A percentile compares a stretch with the other conserved stretches of the same genome.
These are phyloP conservation scores for Heteropelma amictum DNA, from an alignment of 2,888 invertebrate genomes.

Conservation along the genomic window DNA sequence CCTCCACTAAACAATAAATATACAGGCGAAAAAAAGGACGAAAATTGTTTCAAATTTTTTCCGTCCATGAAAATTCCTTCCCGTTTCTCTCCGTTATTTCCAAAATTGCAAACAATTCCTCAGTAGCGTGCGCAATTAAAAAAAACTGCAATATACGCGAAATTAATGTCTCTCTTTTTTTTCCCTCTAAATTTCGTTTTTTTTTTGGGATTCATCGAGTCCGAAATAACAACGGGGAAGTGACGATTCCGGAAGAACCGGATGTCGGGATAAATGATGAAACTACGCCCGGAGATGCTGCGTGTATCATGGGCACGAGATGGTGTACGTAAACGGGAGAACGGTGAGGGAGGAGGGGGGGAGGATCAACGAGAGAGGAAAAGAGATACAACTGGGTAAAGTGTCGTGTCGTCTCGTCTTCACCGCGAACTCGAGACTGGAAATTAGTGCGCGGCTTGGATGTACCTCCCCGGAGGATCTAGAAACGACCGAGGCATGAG, in stretches of 20 bases:
- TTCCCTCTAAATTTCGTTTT: too few relatives aligned
- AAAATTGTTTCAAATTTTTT: too few relatives aligned
- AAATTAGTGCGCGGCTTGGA: conserved; percentile 65
- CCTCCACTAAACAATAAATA: neutral
- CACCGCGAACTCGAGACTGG: conserved; percentile 61
- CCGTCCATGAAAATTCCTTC: too few relatives aligned
- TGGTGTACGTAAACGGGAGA: neutral
- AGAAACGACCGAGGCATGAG: conserved; percentile 55
- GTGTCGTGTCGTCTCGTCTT: conserved; percentile 58
- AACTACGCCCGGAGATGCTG: neutral
- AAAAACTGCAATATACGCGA: too few relatives aligned
- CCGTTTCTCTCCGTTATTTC: too few relatives aligned
- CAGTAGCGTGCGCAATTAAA: too few relatives aligned
- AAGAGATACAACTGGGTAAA: conserved; percentile 18
- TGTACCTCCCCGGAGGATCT: conserved; percentile 59
- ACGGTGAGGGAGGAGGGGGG: neutral
- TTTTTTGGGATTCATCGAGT: too few relatives aligned
- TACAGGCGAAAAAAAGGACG: neutral
- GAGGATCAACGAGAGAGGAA: neutral
- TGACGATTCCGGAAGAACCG: too few relatives aligned
- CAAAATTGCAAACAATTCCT: too few relatives aligned
- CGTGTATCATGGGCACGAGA: too few relatives aligned
- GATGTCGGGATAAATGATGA: neutral
- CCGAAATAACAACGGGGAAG: too few relatives aligned
- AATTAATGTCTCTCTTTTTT: too few relatives aligned